Percentiles rank a stretch among this genome's conserved stretches.
Conservation (phyloP, 1,140 invertebrate species). For the Galleria mellonella region DNA sequence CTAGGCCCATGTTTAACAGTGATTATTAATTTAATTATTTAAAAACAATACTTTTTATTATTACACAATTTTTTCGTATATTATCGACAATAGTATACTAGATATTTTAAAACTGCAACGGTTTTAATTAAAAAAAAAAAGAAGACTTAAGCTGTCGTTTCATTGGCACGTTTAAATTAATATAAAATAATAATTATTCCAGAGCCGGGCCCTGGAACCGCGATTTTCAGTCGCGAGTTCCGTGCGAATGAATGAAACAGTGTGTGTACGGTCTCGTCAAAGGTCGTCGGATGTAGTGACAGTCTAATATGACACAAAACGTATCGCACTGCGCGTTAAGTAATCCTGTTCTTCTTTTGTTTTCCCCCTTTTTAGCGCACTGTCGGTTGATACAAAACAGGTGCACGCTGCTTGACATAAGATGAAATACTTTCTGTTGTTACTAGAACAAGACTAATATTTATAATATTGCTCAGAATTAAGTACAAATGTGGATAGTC, state of each 20-base stretch:
- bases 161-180: not conserved
- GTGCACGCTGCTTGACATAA: too few relatives aligned
- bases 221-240: slow-evolving; percentile 41
- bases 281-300: slow-evolving; percentile 40
- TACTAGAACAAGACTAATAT: slow-evolving; percentile 16
- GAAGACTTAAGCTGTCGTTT: not conserved
- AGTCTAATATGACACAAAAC: slow-evolving; percentile 14
- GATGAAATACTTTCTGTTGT: not conserved
- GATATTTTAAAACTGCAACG: not conserved
- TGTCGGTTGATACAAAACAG: too few relatives aligned
- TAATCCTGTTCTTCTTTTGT: not conserved
- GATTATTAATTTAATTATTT: too few relatives aligned
- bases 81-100: not conserved
- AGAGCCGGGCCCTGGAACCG: slow-evolving; percentile 29
- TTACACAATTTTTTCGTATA: not conserved
- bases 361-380: too few relatives aligned
- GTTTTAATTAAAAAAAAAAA: not conserved
- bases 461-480: too few relatives aligned
- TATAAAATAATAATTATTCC: too few relatives aligned
- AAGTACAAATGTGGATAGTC: too few relatives aligned
- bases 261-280: slow-evolving; percentile 53
- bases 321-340: not conserved
- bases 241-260: slow-evolving; percentile 55
- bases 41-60: too few relatives aligned
- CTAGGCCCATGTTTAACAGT: too few relatives aligned